phyloP scores from a whole-genome alignment of 2,797 vertebrate genomes.

The Myotis daubentonii region DNA sequence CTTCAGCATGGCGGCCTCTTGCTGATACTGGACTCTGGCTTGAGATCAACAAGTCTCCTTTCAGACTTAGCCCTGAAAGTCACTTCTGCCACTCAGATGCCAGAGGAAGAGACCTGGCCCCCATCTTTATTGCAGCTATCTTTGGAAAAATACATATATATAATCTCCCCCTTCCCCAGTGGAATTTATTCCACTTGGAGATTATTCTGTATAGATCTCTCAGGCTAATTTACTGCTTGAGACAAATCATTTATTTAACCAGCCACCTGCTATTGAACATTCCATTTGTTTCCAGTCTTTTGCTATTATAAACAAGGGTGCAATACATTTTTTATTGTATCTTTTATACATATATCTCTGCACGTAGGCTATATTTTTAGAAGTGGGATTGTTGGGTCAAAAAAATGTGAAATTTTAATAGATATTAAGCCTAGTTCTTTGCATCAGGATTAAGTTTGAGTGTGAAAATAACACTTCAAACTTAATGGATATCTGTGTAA shows the following conservation, averaged over 20 bases:
- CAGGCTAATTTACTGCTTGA: background rate
- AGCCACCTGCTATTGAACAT: background rate
- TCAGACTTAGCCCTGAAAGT: background rate
- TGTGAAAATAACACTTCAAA: background rate
- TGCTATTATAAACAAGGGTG: background rate
- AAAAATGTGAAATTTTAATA: background rate
- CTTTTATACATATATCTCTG: background rate
- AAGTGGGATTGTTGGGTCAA: background rate
- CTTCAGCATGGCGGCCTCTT: background rate
- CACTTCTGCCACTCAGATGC: background rate
- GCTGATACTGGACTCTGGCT: background rate
- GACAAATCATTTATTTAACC: background rate
- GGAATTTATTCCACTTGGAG: background rate
- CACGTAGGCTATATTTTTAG: background rate
- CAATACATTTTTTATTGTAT: background rate
- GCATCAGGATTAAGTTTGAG: background rate
- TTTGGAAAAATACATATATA: background rate
- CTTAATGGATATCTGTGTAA: background rate
- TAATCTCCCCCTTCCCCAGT: background rate
- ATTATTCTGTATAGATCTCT: background rate
- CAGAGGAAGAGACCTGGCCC: background rate
- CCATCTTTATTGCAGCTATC: background rate
- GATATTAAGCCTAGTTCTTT: background rate
- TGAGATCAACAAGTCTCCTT: background rate
- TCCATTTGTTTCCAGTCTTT: slow-evolving; percentile 1